Evolutionary conservation across 1,140 invertebrate genomes (phyloP).

Genomic region (Metaphire vulgaris): DNA sequence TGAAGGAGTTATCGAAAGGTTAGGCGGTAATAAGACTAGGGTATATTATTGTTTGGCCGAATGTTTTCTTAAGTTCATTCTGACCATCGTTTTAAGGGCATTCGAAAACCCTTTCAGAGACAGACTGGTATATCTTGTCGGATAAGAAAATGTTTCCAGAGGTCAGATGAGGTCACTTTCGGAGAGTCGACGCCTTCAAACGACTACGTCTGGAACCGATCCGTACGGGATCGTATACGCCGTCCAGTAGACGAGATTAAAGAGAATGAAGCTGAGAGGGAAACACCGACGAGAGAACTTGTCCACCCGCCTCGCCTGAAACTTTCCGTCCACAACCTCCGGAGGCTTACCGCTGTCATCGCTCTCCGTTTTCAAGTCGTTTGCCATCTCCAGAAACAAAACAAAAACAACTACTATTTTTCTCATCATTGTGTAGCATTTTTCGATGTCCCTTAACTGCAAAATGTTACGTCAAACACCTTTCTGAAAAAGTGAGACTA

Average conservation of each 20-base stretch:
- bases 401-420: too few species aligned
- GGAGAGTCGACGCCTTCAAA: background rate
- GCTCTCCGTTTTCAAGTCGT: background rate
- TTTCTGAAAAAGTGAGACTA: too few species aligned
- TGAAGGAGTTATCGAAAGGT: too few species aligned
- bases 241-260: constrained; percentile 46
- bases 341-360: background rate
- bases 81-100: too few species aligned
- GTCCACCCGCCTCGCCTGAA: constrained; percentile 8
- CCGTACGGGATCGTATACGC: constrained; percentile 19
- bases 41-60: too few species aligned
- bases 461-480: too few species aligned
- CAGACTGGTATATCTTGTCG: too few species aligned
- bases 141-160: background rate
- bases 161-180: background rate
- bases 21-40: too few species aligned
- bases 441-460: too few species aligned
- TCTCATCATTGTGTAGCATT: too few species aligned
- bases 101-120: too few species aligned
- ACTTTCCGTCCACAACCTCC: constrained; percentile 1
- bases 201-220: background rate
- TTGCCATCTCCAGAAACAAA: background rate
- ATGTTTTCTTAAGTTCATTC: too few species aligned
- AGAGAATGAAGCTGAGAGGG: constrained; percentile 15
- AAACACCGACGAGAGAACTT: constrained; percentile 18